Evolutionary conservation across 2,797 vertebrate species (phyloP).

Genomic region (Notolepis coatsorum): DNA sequence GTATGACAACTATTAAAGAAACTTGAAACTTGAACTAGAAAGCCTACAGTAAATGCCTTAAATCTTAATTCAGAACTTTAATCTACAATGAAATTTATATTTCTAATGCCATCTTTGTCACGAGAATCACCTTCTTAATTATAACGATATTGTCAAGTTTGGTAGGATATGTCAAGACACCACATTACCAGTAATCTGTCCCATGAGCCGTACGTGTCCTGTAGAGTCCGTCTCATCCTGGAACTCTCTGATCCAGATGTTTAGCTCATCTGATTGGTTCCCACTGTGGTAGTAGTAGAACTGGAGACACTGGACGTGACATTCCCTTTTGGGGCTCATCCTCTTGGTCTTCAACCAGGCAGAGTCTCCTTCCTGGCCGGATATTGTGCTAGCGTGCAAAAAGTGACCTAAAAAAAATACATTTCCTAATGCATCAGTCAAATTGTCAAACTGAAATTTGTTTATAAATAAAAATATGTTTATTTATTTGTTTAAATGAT

Average conservation of each 20-base stretch:
- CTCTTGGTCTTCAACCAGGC: constrained; percentile 75
- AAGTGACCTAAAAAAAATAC: constrained; percentile 78
- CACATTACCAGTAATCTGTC: constrained; percentile 33
- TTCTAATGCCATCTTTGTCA: no score
- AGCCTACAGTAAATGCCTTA: no score
- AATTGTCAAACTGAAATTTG: neutral
- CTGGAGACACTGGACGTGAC: constrained; percentile 79
- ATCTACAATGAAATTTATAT: no score
- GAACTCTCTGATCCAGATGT: constrained; percentile 78
- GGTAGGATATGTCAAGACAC: no score
- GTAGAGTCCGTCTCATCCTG: constrained; percentile 18
- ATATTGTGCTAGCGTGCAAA: constrained; percentile 78
- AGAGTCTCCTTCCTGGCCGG: constrained; percentile 36
- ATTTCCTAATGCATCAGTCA: neutral
- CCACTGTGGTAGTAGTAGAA: constrained; percentile 84
- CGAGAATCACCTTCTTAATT: no score
- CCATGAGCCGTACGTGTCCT: constrained; percentile 28
- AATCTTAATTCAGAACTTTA: no score
- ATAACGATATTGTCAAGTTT: no score
- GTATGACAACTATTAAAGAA: no score
- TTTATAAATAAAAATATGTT: neutral
- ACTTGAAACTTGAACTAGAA: no score
- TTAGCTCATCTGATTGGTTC: constrained; percentile 62
- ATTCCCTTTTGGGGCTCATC: constrained; percentile 79
- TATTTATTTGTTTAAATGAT: neutral